A percentile compares a stretch with the other conserved stretches of the same genome.
phyloP scores from a whole-genome alignment of 1,140 invertebrate genomes.

The Radopholus similis region DNA sequence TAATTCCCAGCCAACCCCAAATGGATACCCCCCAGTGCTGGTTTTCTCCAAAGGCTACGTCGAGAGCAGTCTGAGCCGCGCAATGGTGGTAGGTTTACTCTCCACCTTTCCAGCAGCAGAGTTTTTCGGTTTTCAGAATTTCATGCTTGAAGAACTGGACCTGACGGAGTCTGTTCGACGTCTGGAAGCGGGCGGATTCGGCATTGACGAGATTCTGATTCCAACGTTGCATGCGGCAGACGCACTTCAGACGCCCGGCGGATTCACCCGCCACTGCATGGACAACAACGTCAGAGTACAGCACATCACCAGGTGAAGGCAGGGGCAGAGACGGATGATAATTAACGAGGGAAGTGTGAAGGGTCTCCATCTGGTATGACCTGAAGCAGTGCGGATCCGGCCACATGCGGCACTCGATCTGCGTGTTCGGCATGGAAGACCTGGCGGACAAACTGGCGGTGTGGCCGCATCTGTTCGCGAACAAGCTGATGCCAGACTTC shows the following conservation, averaged over 20 bases:
- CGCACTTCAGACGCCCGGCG: conserved; percentile 15
- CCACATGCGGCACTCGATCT: conserved; percentile 4
- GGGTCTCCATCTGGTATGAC: conserved; percentile 8
- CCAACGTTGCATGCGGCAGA: conserved; percentile 7
- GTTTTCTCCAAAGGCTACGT: conserved; percentile 24
- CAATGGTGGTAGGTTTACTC: not conserved
- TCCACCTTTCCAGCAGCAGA: not conserved
- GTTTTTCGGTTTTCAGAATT: not conserved
- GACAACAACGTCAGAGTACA: conserved; percentile 1
- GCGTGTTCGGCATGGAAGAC: not conserved
- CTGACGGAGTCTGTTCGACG: not conserved
- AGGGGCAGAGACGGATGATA: too few relatives aligned
- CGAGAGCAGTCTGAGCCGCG: conserved; percentile 2
- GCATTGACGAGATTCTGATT: conserved; percentile 20
- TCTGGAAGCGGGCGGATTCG: conserved; percentile 2
- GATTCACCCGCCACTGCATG: conserved; percentile 18
- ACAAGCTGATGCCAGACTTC: conserved; percentile 20
- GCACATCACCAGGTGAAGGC: conserved; percentile 16
- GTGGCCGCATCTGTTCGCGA: conserved; percentile 16
- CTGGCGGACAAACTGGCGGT: not conserved
- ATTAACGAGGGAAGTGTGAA: not conserved
- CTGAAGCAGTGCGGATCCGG: conserved; percentile 8
- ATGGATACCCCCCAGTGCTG: not conserved
- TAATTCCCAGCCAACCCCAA: too few relatives aligned
- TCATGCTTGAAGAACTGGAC: conserved; percentile 17